Conservation (phyloP, 2,797 vertebrate genomes). For the Diceros bicornis region DNA sequence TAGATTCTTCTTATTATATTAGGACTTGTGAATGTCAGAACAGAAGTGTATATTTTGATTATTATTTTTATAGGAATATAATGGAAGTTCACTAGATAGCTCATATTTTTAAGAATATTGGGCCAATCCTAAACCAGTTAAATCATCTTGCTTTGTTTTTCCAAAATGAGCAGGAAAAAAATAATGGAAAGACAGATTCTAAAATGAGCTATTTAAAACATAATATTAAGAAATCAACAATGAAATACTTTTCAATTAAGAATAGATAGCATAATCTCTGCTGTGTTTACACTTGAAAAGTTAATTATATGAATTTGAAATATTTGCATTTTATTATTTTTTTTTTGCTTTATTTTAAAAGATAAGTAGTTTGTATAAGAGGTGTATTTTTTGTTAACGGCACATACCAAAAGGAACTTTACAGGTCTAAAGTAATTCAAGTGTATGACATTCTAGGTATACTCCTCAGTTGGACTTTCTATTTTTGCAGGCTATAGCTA, state of each 20-base stretch:
- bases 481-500: background rate
- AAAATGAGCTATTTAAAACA: background rate
- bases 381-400: background rate
- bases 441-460: background rate
- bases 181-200: background rate
- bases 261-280: background rate
- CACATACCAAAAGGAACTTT: background rate
- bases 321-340: background rate
- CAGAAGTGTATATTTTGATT: conserved; percentile 73
- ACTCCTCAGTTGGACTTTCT: background rate
- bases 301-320: conserved; percentile 48
- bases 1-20: conserved; percentile 62
- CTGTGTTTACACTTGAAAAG: conserved; percentile 18
- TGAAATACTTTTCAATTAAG: conserved; percentile 24
- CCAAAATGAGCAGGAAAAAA: background rate
- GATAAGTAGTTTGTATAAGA: background rate
- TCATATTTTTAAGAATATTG: background rate
- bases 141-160: conserved; percentile 54
- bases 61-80: conserved; percentile 80
- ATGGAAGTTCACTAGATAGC: conserved; percentile 54
- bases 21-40: conserved; percentile 76
- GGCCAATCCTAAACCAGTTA: background rate
- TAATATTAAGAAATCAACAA: background rate
- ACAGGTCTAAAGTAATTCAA: background rate
- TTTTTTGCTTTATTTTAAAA: conserved; percentile 35